Conservation (phyloP, 2,113 vertebrate species). For the Cephalopholis sonnerati region DNA sequence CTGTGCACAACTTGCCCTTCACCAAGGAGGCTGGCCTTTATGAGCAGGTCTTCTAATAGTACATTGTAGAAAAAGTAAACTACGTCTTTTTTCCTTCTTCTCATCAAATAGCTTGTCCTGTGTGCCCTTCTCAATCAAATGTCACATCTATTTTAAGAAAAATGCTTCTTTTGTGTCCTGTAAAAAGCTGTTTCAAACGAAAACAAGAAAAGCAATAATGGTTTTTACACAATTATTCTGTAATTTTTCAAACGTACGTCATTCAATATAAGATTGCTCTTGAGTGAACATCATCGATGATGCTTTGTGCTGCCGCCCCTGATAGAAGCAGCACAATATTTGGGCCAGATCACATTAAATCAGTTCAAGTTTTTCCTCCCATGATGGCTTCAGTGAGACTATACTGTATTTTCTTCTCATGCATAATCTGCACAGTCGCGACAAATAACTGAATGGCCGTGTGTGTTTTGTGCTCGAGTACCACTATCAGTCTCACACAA, state of each 20-base stretch:
- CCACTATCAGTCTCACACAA: slow-evolving; percentile 29
- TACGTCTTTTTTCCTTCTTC: not conserved
- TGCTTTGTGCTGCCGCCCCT: not conserved
- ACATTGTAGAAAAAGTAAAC: not conserved
- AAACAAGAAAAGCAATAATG: not conserved
- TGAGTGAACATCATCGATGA: not conserved
- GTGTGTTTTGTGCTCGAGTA: slow-evolving; percentile 5
- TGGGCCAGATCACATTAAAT: slow-evolving; percentile 6
- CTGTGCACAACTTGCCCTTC: slow-evolving; percentile 34
- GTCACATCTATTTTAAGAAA: not conserved
- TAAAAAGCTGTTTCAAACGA: not conserved
- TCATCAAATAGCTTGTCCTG: not conserved
- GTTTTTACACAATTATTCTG: not conserved
- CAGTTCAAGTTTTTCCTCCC: not conserved
- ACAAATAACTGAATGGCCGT: not conserved
- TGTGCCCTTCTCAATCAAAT: not conserved
- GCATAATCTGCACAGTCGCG: slow-evolving; percentile 2
- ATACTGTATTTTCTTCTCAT: slow-evolving; percentile 6
- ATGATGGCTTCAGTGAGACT: not conserved
- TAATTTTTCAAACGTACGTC: not conserved
- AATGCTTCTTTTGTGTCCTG: not conserved
- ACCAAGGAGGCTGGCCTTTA: slow-evolving; percentile 31
- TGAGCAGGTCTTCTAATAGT: slow-evolving; percentile 18
- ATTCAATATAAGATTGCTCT: not conserved
- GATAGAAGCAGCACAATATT: not conserved